phyloP scores from a whole-genome alignment of 2,797 vertebrate species.

The Nannoperca australis region DNA sequence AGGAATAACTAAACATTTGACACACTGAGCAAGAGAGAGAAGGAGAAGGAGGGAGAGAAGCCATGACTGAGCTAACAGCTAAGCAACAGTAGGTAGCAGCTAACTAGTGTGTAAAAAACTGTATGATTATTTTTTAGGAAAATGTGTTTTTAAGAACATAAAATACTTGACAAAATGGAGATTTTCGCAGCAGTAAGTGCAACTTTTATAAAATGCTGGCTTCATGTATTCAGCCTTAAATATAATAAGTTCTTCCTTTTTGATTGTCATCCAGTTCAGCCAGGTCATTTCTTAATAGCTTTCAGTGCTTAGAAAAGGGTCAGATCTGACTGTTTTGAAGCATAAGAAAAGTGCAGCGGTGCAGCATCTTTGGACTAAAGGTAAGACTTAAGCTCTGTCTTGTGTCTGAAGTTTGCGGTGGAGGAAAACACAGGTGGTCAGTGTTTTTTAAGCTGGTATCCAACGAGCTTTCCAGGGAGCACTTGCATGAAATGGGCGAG shows the following conservation, averaged over 20 bases:
- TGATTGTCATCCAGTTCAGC: neutral
- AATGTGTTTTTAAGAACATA: too few relatives aligned
- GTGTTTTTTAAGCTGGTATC: constrained; percentile 45
- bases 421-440: constrained; percentile 36
- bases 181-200: neutral
- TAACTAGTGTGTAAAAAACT: too few relatives aligned
- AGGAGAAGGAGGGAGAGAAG: too few relatives aligned
- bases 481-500: constrained; percentile 66
- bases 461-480: constrained; percentile 71
- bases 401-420: constrained; percentile 15
- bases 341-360: neutral
- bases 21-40: too few relatives aligned
- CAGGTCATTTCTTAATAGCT: neutral
- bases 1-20: too few relatives aligned
- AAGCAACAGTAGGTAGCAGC: too few relatives aligned
- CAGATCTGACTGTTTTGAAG: neutral
- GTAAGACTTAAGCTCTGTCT: neutral
- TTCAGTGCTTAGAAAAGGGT: neutral
- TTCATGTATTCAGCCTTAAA: neutral
- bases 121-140: too few relatives aligned
- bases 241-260: neutral
- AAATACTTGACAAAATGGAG: too few relatives aligned
- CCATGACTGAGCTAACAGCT: too few relatives aligned
- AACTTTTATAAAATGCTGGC: neutral
- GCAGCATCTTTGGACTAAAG: neutral